phyloP scores from a whole-genome alignment of 2,888 invertebrate species.

The Euproctis similis region DNA sequence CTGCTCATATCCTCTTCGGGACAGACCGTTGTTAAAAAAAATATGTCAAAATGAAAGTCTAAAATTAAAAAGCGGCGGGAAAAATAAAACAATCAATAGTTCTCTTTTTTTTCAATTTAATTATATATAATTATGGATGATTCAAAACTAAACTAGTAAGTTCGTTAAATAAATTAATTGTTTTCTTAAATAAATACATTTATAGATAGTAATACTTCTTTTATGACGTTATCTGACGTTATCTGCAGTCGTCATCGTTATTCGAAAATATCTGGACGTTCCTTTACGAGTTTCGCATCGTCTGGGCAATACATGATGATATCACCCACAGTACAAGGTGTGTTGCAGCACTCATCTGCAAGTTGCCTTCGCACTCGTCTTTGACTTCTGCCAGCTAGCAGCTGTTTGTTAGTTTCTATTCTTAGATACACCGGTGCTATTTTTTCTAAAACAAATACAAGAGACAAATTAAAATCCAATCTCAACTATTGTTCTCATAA shows the following conservation, averaged over 20 bases:
- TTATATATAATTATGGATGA: no score
- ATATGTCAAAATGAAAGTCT: no score
- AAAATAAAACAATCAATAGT: no score
- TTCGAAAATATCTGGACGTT: slow-evolving; percentile 50
- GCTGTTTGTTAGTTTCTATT: slow-evolving; percentile 31
- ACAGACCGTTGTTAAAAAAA: no score
- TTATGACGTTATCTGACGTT: slow-evolving; percentile 10
- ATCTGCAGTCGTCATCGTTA: slow-evolving; percentile 13
- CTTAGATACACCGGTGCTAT: slow-evolving; percentile 44
- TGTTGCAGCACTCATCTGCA: slow-evolving; percentile 52
- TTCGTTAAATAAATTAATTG: slow-evolving; percentile 8
- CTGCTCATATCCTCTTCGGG: no score
- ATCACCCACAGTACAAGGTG: slow-evolving; percentile 48
- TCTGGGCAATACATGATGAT: slow-evolving; percentile 55
- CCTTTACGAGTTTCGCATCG: slow-evolving; percentile 42
- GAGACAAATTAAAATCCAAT: no score
- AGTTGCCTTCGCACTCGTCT: slow-evolving; percentile 50
- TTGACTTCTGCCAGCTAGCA: slow-evolving; percentile 29
- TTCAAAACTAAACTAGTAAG: no score
- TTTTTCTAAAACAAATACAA: slow-evolving; percentile 45
- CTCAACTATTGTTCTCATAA: no score
- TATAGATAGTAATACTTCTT: slow-evolving; percentile 34
- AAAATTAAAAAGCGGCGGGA: no score
- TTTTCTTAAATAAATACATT: slow-evolving; percentile 12
- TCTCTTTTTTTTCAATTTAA: no score